phyloP scores from a whole-genome alignment of 2,888 invertebrate genomes.

The Acronicta psi region DNA sequence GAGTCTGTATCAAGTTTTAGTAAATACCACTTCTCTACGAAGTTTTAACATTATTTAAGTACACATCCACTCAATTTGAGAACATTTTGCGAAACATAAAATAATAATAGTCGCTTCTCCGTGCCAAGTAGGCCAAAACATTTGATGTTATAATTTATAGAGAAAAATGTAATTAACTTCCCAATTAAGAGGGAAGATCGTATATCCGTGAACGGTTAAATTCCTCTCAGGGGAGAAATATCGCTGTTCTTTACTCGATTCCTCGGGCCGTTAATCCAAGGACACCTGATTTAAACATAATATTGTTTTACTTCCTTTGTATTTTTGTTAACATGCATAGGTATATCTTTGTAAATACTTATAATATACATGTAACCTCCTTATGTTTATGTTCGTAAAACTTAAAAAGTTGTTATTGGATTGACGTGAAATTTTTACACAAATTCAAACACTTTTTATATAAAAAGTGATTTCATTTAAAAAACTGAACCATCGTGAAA shows the following conservation, averaged over 20 bases:
- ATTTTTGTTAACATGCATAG: conserved; percentile 35
- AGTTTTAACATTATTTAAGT: conserved; percentile 7
- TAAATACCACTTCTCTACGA: not conserved
- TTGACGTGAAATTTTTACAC: too few relatives aligned
- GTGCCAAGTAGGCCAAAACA: conserved; percentile 16
- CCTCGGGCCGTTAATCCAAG: conserved; percentile 40
- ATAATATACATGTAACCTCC: too few relatives aligned
- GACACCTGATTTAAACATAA: conserved; percentile 33
- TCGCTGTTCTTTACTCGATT: conserved; percentile 39
- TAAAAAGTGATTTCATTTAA: too few relatives aligned
- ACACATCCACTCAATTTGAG: conserved; percentile 2
- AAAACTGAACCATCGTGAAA: too few relatives aligned
- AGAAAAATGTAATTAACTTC: conserved; percentile 42
- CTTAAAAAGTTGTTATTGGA: too few relatives aligned
- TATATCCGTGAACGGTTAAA: conserved; percentile 41
- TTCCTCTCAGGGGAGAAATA: conserved; percentile 48
- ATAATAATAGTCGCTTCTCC: not conserved
- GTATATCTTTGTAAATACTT: too few relatives aligned
- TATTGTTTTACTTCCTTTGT: conserved; percentile 20
- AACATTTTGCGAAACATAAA: not conserved
- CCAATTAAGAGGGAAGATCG: conserved; percentile 46
- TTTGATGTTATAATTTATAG: conserved; percentile 16
- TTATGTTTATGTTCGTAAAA: too few relatives aligned
- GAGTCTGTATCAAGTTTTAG: conserved; percentile 17
- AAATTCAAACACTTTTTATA: too few relatives aligned